phyloP scores from a whole-genome alignment of 2,888 invertebrate genomes.

The Hoplodrina ambigua region DNA sequence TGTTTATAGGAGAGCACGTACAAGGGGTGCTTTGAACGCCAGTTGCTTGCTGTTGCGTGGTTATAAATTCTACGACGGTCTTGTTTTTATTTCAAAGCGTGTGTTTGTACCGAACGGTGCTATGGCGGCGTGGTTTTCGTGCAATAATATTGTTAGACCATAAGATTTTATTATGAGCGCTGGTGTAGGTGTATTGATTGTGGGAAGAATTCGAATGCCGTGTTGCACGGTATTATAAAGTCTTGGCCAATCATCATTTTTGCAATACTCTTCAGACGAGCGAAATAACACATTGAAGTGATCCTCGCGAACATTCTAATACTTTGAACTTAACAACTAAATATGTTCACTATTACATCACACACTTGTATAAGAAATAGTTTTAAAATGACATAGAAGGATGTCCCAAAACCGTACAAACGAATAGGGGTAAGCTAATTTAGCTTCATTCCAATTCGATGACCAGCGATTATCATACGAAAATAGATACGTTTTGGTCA shows the following conservation, averaged over 20 bases:
- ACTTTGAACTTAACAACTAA: neutral
- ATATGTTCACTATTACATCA: conserved; percentile 5
- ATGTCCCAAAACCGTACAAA: conserved; percentile 19
- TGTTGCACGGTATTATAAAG: conserved; percentile 22
- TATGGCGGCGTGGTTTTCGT: conserved; percentile 62
- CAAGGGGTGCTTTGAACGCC: conserved; percentile 87
- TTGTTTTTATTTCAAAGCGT: conserved; percentile 82
- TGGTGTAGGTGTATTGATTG: conserved; percentile 37
- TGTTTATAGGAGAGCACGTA: conserved; percentile 89
- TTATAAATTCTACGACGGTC: conserved; percentile 82
- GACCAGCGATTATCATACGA: conserved; percentile 51
- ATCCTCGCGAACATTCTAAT: conserved; percentile 6
- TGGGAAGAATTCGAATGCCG: conserved; percentile 35
- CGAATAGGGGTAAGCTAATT: conserved; percentile 48
- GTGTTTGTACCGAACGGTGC: conserved; percentile 72
- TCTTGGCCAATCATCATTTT: conserved; percentile 2
- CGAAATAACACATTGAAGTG: neutral
- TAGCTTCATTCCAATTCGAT: conserved; percentile 58
- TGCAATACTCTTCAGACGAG: neutral
- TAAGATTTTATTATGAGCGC: conserved; percentile 58
- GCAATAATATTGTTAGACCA: conserved; percentile 62
- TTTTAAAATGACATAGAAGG: conserved; percentile 25
- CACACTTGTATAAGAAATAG: neutral
- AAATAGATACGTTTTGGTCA: conserved; percentile 47
- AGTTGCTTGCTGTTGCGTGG: conserved; percentile 78